phyloP scores from a whole-genome alignment of 2,113 vertebrate species.

The Rhombomys opimus region DNA sequence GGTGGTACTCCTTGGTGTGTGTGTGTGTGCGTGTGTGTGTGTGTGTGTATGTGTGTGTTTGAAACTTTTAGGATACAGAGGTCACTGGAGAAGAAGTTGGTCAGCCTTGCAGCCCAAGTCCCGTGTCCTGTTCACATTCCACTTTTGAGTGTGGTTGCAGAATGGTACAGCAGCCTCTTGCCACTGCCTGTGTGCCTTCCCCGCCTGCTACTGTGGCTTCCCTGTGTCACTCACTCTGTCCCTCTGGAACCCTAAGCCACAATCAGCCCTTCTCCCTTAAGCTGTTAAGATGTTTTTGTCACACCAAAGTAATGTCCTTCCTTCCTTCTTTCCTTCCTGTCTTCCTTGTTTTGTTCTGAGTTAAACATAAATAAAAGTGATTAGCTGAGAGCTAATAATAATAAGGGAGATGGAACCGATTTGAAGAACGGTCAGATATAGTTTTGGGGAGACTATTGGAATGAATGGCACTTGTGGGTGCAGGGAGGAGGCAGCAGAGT shows the following conservation, averaged over 20 bases:
- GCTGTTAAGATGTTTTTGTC: neutral
- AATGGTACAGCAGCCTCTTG: neutral
- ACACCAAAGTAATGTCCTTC: neutral
- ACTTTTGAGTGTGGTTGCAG: neutral
- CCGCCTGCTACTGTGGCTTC: no score
- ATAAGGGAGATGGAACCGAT: neutral
- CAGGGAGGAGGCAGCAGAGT: neutral
- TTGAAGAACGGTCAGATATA: neutral
- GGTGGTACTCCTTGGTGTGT: neutral
- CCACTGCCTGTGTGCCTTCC: no score
- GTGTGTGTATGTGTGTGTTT: no score
- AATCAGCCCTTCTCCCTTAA: neutral
- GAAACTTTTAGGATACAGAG: neutral
- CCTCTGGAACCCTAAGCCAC: neutral
- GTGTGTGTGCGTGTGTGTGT: no score
- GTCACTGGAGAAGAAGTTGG: no score
- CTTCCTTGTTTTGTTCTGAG: neutral
- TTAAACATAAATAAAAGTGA: constrained; percentile 27
- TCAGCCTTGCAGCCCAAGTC: neutral
- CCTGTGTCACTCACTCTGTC: no score
- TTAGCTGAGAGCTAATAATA: neutral
- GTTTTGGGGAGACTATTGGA: constrained; percentile 8
- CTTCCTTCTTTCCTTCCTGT: neutral
- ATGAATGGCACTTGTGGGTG: neutral
- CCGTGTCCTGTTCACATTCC: neutral